These are phyloP conservation scores for Callocephalon fimbriatum DNA, from an alignment of 2,113 vertebrate genomes.

Conservation along the genomic window DNA sequence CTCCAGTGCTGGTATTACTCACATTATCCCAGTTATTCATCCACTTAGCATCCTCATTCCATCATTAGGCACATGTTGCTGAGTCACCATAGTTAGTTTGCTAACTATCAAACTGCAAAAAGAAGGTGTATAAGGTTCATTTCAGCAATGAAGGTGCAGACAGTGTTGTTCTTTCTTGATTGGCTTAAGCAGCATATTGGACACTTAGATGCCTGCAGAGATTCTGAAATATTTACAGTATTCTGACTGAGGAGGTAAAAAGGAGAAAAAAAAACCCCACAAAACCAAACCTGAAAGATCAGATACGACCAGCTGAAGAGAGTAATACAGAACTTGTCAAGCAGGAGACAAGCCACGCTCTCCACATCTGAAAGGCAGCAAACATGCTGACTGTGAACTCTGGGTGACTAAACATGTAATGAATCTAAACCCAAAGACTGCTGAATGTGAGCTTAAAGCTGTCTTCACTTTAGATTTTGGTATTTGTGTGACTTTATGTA, in stretches of 20 bases:
- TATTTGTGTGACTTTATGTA: neutral
- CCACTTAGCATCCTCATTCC: neutral
- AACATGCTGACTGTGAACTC: neutral
- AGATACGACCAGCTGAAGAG: neutral
- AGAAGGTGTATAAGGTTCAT: neutral
- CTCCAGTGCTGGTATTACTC: neutral
- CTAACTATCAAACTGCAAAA: neutral
- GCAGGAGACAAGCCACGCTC: neutral
- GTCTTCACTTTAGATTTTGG: neutral
- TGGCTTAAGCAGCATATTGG: neutral
- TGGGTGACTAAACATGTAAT: neutral
- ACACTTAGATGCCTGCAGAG: neutral
- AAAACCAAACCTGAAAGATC: neutral
- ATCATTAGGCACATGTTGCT: neutral
- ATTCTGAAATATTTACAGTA: neutral
- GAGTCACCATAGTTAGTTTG: neutral
- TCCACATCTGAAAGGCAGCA: neutral
- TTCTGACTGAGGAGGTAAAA: neutral
- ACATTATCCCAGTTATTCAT: neutral
- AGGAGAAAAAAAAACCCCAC: neutral
- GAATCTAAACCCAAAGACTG: neutral
- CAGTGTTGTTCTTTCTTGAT: neutral
- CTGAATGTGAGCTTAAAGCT: neutral
- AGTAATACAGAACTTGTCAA: fast-evolving
- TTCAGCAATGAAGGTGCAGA: neutral